Conservation (phyloP, 2,797 vertebrate species). For the Neopelma chrysocephalum region DNA sequence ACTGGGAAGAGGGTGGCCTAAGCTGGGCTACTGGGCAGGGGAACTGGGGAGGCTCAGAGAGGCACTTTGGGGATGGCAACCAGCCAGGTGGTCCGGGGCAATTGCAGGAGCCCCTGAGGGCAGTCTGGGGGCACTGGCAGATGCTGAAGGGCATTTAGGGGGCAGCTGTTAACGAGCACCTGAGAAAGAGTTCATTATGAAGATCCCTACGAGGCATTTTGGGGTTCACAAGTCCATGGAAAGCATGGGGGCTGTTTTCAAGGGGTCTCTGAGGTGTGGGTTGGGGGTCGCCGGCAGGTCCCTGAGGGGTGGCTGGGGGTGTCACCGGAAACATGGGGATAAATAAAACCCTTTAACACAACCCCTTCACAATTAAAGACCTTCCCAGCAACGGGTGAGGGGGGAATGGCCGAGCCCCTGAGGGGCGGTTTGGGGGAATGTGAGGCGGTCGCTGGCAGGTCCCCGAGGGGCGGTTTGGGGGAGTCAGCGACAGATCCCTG, state of each 20-base stretch:
- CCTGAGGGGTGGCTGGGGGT: not conserved
- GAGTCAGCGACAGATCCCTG: not conserved
- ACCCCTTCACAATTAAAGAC: not conserved
- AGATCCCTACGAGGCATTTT: not conserved
- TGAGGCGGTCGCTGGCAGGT: too few relatives aligned
- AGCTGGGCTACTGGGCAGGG: not conserved
- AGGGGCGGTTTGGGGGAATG: not conserved
- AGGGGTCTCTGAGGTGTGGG: not conserved
- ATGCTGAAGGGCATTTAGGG: not conserved
- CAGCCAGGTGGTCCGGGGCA: not conserved
- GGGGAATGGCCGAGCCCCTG: not conserved
- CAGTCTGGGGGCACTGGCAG: not conserved
- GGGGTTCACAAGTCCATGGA: not conserved
- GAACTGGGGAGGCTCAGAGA: not conserved
- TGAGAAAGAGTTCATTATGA: not conserved
- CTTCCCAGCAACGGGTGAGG: not conserved
- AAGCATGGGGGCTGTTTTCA: accelerated
- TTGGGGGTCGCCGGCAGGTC: not conserved
- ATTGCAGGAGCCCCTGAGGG: not conserved
- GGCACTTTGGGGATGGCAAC: not conserved
- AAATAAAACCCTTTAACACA: not conserved
- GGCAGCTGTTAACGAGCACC: not conserved
- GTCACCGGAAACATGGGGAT: not conserved
- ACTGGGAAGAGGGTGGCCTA: not conserved
- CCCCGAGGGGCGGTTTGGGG: too few relatives aligned